Percentiles rank a stretch among this genome's conserved stretches.
Conservation (phyloP, 1,140 invertebrate genomes). For the Halotydeus destructor region DNA sequence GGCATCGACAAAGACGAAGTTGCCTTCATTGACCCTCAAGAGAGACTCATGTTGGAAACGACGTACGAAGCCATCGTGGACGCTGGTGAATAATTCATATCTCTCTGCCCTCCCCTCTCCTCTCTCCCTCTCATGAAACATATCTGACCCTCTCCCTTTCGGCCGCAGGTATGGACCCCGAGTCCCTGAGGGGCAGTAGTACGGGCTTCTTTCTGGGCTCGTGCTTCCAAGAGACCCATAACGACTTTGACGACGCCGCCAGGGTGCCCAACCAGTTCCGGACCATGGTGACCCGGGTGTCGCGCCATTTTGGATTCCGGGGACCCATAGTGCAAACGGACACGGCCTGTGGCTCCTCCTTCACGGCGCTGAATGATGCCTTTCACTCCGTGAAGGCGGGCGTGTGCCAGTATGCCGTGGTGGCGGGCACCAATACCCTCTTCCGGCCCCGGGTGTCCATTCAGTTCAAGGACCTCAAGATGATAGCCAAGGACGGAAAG, state of each 20-base stretch:
- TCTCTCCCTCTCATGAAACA: slow-evolving; percentile 56
- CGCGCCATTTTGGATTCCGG: slow-evolving; percentile 75
- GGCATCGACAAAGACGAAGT: slow-evolving; percentile 77
- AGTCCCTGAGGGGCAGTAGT: slow-evolving; percentile 31
- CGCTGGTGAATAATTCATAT: no score
- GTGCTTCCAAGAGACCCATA: slow-evolving; percentile 27
- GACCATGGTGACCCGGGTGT: slow-evolving; percentile 89
- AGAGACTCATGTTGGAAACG: slow-evolving; percentile 64
- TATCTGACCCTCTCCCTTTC: slow-evolving; percentile 12
- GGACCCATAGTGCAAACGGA: slow-evolving; percentile 73
- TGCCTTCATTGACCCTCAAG: slow-evolving; percentile 78
- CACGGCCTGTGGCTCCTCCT: slow-evolving; percentile 57
- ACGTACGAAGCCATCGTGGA: slow-evolving; percentile 83
- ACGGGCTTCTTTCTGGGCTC: slow-evolving; percentile 80
- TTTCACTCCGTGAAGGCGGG: slow-evolving; percentile 30
- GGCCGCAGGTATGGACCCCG: slow-evolving; percentile 19
- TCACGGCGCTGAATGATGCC: slow-evolving; percentile 57
- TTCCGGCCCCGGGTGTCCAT: neutral
- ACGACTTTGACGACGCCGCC: neutral
- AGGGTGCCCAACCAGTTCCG: slow-evolving; percentile 59
- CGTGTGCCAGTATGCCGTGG: neutral
- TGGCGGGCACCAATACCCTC: neutral
- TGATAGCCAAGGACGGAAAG: slow-evolving; percentile 3
- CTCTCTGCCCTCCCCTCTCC: no score
- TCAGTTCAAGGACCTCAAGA: neutral